These are phyloP conservation scores for Prionailurus bengalensis DNA, from an alignment of 2,113 vertebrate species.

Conservation along the genomic window DNA sequence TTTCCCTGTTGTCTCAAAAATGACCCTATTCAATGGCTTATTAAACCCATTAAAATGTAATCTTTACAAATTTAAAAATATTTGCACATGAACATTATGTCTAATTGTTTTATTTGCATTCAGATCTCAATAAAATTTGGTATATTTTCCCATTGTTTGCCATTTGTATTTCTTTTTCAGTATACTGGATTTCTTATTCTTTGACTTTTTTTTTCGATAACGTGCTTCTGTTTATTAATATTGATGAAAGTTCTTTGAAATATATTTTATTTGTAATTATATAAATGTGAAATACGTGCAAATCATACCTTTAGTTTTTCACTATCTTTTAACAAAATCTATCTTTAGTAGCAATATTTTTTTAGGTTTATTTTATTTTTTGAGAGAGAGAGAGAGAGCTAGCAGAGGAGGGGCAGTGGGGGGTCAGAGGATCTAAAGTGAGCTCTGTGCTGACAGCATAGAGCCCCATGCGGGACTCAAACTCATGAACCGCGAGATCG, in stretches of 20 bases:
- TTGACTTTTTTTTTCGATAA: background rate
- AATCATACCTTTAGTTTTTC: background rate
- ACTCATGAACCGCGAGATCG: no score
- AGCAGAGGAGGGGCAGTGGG: no score
- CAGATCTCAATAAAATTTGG: background rate
- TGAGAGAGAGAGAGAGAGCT: no score
- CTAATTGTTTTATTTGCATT: constrained; percentile 51
- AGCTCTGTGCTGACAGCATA: no score
- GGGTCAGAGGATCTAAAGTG: no score
- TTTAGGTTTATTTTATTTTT: no score
- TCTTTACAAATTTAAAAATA: constrained; percentile 7
- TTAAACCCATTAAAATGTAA: background rate
- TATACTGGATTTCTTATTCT: background rate
- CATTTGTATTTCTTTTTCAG: background rate
- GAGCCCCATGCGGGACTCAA: no score
- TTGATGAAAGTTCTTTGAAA: background rate
- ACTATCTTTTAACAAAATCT: background rate
- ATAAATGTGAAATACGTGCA: background rate
- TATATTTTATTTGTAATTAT: background rate
- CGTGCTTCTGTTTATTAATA: background rate
- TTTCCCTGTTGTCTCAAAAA: background rate
- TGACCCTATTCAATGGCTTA: background rate
- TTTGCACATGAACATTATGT: background rate
- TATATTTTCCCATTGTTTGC: background rate
- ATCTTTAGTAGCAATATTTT: background rate